These are phyloP conservation scores for Cyanocitta stelleri DNA, from an alignment of 2,113 vertebrate species.

Conservation along the genomic window DNA sequence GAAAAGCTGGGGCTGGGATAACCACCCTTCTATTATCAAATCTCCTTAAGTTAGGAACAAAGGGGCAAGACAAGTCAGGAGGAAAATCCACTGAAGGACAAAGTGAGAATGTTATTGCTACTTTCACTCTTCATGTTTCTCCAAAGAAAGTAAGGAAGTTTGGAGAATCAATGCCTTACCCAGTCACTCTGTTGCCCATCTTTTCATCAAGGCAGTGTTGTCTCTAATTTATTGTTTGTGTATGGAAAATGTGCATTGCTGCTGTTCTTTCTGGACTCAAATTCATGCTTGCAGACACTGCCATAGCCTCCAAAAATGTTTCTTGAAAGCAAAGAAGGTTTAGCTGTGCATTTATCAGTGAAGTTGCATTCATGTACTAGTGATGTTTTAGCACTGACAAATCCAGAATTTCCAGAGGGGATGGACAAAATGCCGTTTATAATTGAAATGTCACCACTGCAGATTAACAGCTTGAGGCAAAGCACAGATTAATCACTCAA, in stretches of 20 bases:
- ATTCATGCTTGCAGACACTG: background rate
- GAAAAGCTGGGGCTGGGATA: background rate
- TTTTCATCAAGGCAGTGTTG: background rate
- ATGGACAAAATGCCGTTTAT: conserved; percentile 30
- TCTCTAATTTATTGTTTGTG: background rate
- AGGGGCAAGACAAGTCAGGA: background rate
- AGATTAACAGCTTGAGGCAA: conserved; percentile 49
- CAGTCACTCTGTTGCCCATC: background rate
- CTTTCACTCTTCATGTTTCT: background rate
- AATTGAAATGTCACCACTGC: conserved; percentile 51
- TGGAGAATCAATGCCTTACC: background rate
- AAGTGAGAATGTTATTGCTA: background rate
- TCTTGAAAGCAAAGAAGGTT: background rate
- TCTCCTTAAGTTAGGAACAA: background rate
- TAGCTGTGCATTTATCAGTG: background rate
- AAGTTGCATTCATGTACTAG: background rate
- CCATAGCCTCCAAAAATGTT: background rate
- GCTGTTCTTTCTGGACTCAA: background rate
- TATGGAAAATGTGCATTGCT: background rate
- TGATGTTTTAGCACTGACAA: conserved; percentile 14
- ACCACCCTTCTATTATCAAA: background rate
- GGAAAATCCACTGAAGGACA: background rate
- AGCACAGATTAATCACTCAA: conserved; percentile 39
- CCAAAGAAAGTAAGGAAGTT: background rate
- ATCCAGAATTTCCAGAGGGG: conserved; percentile 38